Conservation (phyloP, 2,888 invertebrate species). For the Lepidocyrtinus sp. region DNA sequence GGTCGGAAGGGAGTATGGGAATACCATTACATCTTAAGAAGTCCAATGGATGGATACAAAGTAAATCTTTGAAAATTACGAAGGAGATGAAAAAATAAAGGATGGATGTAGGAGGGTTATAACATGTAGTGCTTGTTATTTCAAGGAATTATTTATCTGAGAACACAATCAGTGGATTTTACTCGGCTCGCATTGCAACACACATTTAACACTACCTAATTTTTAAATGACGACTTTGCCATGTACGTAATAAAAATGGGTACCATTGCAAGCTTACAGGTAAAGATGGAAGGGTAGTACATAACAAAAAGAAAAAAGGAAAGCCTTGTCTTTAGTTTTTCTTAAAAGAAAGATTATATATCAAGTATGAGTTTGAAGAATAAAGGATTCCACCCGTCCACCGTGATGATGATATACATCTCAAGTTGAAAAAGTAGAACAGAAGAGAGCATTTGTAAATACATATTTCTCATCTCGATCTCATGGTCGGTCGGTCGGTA, state of each 20-base stretch:
- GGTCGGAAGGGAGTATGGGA: not conserved
- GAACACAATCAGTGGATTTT: not conserved
- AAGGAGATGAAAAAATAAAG: not conserved
- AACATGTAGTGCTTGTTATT: not conserved
- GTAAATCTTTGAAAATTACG: conserved; percentile 5
- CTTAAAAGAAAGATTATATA: not conserved
- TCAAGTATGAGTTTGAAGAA: not conserved
- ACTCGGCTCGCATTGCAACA: not conserved
- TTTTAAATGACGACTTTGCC: not conserved
- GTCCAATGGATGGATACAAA: not conserved
- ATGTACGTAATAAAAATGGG: not conserved
- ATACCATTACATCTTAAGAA: not conserved
- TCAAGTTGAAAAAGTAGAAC: conserved; percentile 15
- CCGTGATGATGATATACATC: too few relatives aligned
- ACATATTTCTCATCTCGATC: conserved; percentile 12
- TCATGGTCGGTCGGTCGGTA: conserved; percentile 2
- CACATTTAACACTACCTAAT: conserved; percentile 12
- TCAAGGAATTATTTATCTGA: conserved; percentile 3
- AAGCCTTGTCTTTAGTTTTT: not conserved
- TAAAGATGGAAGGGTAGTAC: conserved; percentile 3
- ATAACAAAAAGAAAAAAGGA: not conserved
- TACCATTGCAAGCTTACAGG: conserved; percentile 2
- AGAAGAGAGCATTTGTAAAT: conserved; percentile 17
- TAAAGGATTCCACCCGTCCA: too few relatives aligned
- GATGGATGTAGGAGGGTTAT: conserved; percentile 9